Evolutionary conservation across 2,888 invertebrate species (phyloP).

Genomic region (Parelbella ahira): DNA sequence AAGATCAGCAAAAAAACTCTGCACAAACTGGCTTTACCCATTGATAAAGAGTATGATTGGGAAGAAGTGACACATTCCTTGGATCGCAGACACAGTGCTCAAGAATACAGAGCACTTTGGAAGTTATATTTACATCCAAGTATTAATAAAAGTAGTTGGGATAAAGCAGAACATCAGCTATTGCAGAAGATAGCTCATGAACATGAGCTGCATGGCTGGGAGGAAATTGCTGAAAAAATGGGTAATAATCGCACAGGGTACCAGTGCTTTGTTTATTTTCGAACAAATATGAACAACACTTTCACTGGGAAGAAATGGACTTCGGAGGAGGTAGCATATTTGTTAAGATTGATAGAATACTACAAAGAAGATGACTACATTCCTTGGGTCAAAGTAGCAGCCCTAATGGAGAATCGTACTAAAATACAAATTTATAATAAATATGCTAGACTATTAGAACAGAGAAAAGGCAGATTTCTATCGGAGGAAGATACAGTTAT

Average conservation of each 20-base stretch:
- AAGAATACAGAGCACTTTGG: conserved; percentile 87
- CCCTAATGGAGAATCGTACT: conserved; percentile 82
- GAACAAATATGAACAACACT: conserved; percentile 65
- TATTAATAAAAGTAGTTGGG: conserved; percentile 77
- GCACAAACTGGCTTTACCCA: conserved; percentile 49
- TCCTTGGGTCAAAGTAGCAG: conserved; percentile 86
- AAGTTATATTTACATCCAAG: conserved; percentile 84
- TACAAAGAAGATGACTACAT: conserved; percentile 84
- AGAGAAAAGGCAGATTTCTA: conserved; percentile 83
- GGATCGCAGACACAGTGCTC: conserved; percentile 79
- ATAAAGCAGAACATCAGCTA: conserved; percentile 44
- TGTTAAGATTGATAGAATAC: conserved; percentile 82
- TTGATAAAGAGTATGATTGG: conserved; percentile 81
- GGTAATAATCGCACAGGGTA: conserved; percentile 82
- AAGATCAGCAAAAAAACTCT: conserved; percentile 41
- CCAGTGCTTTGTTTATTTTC: conserved; percentile 85
- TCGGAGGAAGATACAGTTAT: conserved; percentile 84
- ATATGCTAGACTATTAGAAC: conserved; percentile 56
- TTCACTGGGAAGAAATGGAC: conserved; percentile 80
- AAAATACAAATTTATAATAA: conserved; percentile 84
- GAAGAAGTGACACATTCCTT: conserved; percentile 67
- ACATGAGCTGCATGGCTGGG: conserved; percentile 83
- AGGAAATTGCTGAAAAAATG: conserved; percentile 79
- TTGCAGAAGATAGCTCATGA: conserved; percentile 46
- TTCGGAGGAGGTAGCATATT: conserved; percentile 83